phyloP scores from a whole-genome alignment of 2,888 invertebrate genomes.

The Thera obeliscata region DNA sequence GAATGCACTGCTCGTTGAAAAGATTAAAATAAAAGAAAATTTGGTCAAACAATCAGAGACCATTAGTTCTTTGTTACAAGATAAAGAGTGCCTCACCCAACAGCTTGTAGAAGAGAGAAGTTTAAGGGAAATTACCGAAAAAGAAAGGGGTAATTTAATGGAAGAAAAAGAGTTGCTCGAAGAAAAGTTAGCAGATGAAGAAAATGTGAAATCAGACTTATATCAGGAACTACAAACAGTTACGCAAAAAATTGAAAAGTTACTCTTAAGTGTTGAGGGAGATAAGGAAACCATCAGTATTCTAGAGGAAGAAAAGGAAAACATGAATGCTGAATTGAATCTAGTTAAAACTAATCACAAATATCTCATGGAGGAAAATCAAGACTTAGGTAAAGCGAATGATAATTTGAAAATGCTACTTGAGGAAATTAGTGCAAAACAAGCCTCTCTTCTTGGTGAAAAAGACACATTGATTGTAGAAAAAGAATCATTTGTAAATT shows the following conservation, averaged over 20 bases:
- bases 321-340: constrained; percentile 20
- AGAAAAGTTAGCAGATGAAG: constrained; percentile 30
- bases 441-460: constrained; percentile 7
- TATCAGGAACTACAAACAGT: constrained; percentile 29
- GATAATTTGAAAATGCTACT: constrained; percentile 12
- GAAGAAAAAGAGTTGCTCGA: constrained; percentile 45
- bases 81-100: constrained; percentile 55
- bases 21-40: constrained; percentile 37
- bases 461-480: constrained; percentile 24
- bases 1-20: constrained; percentile 32
- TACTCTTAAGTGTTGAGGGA: constrained; percentile 21
- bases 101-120: constrained; percentile 56
- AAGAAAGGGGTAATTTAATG: constrained; percentile 48
- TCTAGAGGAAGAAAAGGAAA: constrained; percentile 21
- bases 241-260: constrained; percentile 11
- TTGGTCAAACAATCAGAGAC: constrained; percentile 42
- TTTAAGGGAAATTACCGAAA: constrained; percentile 49
- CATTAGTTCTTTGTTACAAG: constrained; percentile 39
- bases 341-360: constrained; percentile 20
- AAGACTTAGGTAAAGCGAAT: constrained; percentile 14
- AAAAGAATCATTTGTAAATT: constrained; percentile 23
- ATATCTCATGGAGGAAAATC: constrained; percentile 25
- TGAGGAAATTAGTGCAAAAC: constrained; percentile 14
- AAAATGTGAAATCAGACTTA: constrained; percentile 21
- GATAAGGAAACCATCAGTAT: not conserved